Evolutionary conservation across 1,140 invertebrate species (phyloP), one percentile per base, ranked within the genome.

Genomic region (Uloborus diversus): DNA sequence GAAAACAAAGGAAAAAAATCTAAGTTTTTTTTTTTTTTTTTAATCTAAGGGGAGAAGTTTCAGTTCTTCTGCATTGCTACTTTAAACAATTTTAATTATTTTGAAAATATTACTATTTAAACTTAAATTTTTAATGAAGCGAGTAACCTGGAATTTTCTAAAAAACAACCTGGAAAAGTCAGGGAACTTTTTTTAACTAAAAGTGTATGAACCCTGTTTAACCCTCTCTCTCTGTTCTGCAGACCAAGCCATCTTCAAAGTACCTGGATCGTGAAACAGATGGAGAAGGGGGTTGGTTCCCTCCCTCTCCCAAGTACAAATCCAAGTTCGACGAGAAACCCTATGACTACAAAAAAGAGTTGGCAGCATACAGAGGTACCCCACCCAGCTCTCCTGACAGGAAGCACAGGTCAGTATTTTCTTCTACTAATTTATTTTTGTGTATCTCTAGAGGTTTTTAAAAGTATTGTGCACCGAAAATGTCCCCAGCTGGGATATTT

Each of bases 331-430:
- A 35, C 9, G 27, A 42, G 2, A 68, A 33, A 35, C 35, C 37
- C 20, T n/a, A 69, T 17, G 76, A 79, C 30, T 79, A 79, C 49
- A 32, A 65, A 25, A 69, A 35, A 23, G 76, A 79, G 49, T 56
- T 79, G 32, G 65, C 20, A 25, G 76, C 51, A 5, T 78, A 65
- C 20, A 51, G 73, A 42, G 73, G 73, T 11, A 78, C 61, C n/a
- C 73, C 73, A 20, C 61, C 61, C 56, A 78, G 73, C 30, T 78
- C 73, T 1, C 73, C 73, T 37, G 73, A 78, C 9, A 28, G 62
- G 4, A 78, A 66, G 42, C 33, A 33, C 28, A 51, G 49, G 73
- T 78, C n/a, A 64, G 59, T 23, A 47, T 35, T 53, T n/a, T 47
- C 27, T 61, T 61, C 1, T 28, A 56, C 1, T 20, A 7, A 56